Percentiles rank a stretch among this genome's conserved stretches.
Conservation (phyloP, 2,113 vertebrate genomes). For the Tragelaphus strepsiceros region DNA sequence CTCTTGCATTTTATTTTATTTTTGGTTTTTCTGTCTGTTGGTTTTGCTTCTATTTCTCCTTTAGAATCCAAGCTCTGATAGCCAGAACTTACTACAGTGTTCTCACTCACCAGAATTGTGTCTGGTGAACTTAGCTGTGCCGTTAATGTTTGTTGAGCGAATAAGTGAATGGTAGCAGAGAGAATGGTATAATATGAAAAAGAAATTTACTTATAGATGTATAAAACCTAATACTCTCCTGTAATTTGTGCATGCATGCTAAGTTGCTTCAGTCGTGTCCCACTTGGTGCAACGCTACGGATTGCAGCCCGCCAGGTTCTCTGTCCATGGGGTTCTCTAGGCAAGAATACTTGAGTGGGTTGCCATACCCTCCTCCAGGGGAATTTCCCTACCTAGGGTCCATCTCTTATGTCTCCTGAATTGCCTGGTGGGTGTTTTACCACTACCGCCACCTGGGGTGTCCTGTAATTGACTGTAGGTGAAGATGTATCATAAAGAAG, state of each 20-base stretch:
- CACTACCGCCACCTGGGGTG: background rate
- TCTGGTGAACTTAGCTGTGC: background rate
- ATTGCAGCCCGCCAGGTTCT: accelerated
- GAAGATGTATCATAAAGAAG: background rate
- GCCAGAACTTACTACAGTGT: background rate
- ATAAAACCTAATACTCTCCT: background rate
- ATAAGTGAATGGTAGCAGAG: background rate
- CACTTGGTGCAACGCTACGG: background rate
- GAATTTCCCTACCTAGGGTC: background rate
- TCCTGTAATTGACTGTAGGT: background rate
- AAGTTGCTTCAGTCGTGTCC: background rate
- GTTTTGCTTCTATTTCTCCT: background rate
- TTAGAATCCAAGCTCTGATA: background rate
- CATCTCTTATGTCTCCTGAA: background rate
- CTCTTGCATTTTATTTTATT: background rate
- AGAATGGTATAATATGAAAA: background rate
- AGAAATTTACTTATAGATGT: background rate
- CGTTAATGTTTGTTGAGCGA: background rate
- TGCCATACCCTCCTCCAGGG: accelerated
- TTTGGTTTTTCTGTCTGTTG: background rate
- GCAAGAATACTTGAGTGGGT: background rate
- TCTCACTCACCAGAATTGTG: background rate
- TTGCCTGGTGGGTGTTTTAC: background rate
- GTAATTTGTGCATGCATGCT: background rate
- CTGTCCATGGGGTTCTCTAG: background rate